Evolutionary conservation across 2,797 vertebrate species (phyloP).

Genomic region (Lepus townsendii): DNA sequence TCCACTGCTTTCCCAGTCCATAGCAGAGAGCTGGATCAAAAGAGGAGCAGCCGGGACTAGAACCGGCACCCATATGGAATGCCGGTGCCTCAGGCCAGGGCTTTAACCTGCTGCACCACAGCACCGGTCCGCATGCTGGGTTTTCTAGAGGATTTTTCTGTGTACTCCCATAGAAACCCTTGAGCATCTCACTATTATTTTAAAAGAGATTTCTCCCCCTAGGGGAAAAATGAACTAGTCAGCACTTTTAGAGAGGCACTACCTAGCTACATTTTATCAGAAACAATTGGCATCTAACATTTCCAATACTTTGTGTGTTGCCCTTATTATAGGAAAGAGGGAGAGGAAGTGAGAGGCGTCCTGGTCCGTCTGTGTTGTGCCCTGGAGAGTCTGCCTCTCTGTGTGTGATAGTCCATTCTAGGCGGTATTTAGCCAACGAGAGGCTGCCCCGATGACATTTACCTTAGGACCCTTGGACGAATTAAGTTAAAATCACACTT

Average conservation of each 20-base stretch:
- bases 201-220: background rate
- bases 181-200: background rate
- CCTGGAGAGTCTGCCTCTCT: background rate
- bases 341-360: background rate
- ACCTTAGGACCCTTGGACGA: background rate
- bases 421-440: background rate
- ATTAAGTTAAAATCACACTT: background rate
- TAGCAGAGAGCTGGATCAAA: too few relatives aligned
- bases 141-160: constrained; percentile 8
- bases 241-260: background rate
- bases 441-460: background rate
- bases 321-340: background rate
- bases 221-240: background rate
- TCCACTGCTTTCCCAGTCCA: too few relatives aligned
- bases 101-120: too few relatives aligned
- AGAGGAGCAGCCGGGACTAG: too few relatives aligned
- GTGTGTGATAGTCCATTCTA: background rate
- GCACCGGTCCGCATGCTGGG: too few relatives aligned
- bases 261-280: background rate
- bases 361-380: background rate
- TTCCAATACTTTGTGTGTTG: background rate
- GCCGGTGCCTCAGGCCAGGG: too few relatives aligned
- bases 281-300: background rate
- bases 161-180: background rate
- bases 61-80: too few relatives aligned